Conservation (phyloP, 2,888 invertebrate species). For the Halictus quadricinctus region DNA sequence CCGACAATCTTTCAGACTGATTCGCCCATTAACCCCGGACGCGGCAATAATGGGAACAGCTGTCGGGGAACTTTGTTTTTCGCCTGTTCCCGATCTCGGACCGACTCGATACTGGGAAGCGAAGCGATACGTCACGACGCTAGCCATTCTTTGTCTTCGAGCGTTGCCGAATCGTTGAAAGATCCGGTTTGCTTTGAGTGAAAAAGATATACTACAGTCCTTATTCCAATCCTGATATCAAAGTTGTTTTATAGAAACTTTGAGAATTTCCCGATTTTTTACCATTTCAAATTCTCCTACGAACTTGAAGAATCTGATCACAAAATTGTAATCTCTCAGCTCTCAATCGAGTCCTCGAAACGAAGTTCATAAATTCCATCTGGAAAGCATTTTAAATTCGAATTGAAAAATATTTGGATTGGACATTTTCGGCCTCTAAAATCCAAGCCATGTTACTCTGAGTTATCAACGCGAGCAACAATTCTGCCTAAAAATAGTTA, state of each 20-base stretch:
- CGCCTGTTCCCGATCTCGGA: not conserved
- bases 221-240: not conserved
- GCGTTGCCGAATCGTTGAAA: not conserved
- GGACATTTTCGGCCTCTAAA: not conserved
- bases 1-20: slow-evolving; percentile 20
- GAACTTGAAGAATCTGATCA: not conserved
- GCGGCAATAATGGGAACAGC: slow-evolving; percentile 24
- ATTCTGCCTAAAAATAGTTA: not conserved
- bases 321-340: not conserved
- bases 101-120: not conserved
- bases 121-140: not conserved
- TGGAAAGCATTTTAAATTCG: not conserved
- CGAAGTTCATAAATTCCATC: not conserved
- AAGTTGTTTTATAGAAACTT: not conserved
- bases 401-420: too few species aligned
- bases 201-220: not conserved
- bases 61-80: slow-evolving; percentile 1
- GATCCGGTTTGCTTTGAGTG: not conserved
- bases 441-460: not conserved
- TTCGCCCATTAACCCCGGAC: slow-evolving; percentile 30
- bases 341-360: not conserved
- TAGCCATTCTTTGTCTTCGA: not conserved
- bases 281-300: not conserved
- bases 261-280: not conserved
- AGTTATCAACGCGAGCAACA: not conserved